Evolutionary conservation across 2,888 invertebrate species (phyloP).

Genomic region (Baronia brevicornis): DNA sequence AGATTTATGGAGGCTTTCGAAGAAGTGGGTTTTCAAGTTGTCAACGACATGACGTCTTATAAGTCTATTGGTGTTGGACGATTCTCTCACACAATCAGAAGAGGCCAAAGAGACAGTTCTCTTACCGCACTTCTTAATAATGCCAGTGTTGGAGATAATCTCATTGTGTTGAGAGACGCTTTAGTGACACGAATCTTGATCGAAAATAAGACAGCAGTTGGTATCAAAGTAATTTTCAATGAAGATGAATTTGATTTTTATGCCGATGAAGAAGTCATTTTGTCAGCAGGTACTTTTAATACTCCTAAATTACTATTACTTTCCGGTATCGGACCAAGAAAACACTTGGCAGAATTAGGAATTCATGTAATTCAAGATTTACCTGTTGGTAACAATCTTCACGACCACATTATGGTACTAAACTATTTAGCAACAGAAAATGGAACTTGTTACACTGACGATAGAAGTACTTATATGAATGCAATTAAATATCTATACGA

Average conservation of each 20-base stretch:
- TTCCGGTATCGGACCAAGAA: slow-evolving; percentile 51
- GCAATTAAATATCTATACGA: slow-evolving; percentile 47
- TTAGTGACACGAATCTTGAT: slow-evolving; percentile 42
- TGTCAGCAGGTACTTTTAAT: slow-evolving; percentile 56
- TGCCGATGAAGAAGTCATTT: slow-evolving; percentile 43
- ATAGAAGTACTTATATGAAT: slow-evolving; percentile 29
- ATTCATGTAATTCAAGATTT: slow-evolving; percentile 39
- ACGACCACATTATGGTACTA: slow-evolving; percentile 52
- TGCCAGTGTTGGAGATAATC: slow-evolving; percentile 27
- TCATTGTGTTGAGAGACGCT: slow-evolving; percentile 41
- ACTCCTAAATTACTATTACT: slow-evolving; percentile 50
- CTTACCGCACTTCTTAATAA: slow-evolving; percentile 45
- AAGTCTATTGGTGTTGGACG: slow-evolving; percentile 44
- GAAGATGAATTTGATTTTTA: slow-evolving; percentile 30
- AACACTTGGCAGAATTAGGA: slow-evolving; percentile 32
- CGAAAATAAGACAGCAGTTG: slow-evolving; percentile 34
- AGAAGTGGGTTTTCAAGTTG: slow-evolving; percentile 43
- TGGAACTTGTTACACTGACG: slow-evolving; percentile 37
- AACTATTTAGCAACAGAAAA: slow-evolving; percentile 39
- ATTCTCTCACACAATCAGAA: slow-evolving; percentile 50
- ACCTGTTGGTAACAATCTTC: slow-evolving; percentile 53
- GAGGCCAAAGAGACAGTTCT: slow-evolving; percentile 45
- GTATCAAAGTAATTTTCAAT: slow-evolving; percentile 31
- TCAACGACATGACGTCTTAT: slow-evolving; percentile 56
- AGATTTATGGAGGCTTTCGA: slow-evolving; percentile 42